Conservation (phyloP, 2,888 invertebrate genomes). For the Apamea sordens region DNA sequence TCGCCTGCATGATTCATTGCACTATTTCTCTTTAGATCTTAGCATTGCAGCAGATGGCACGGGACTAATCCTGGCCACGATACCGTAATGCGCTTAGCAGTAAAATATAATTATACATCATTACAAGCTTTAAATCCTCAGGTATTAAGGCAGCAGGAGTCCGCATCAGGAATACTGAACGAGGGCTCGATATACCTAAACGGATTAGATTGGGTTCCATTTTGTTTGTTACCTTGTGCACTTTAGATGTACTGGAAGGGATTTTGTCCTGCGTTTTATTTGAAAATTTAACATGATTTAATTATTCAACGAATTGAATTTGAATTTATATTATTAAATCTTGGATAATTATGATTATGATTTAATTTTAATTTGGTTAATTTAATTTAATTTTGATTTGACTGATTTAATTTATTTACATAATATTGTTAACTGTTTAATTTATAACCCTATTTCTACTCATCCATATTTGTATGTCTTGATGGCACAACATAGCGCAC, state of each 20-base stretch:
- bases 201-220: background rate
- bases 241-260: background rate
- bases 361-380: too few species aligned
- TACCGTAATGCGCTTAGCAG: conserved; percentile 46
- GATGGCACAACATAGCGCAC: too few species aligned
- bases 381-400: too few species aligned
- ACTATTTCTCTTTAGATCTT: background rate
- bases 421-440: too few species aligned
- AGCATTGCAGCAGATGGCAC: conserved; percentile 17
- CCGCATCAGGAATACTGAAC: conserved; percentile 14
- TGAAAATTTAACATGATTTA: background rate
- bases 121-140: conserved; percentile 7
- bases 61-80: conserved; percentile 25
- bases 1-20: background rate
- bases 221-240: background rate
- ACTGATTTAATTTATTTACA: too few species aligned
- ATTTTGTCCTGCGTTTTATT: background rate
- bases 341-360: too few species aligned
- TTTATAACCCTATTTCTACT: too few species aligned
- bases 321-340: too few species aligned
- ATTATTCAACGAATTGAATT: too few species aligned
- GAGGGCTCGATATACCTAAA: background rate
- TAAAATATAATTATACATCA: conserved; percentile 12
- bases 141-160: conserved; percentile 12
- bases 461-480: too few species aligned